Base-by-base conservation (phyloP, 64 coral and sea anemone species). In the Actinia equina region DNA sequence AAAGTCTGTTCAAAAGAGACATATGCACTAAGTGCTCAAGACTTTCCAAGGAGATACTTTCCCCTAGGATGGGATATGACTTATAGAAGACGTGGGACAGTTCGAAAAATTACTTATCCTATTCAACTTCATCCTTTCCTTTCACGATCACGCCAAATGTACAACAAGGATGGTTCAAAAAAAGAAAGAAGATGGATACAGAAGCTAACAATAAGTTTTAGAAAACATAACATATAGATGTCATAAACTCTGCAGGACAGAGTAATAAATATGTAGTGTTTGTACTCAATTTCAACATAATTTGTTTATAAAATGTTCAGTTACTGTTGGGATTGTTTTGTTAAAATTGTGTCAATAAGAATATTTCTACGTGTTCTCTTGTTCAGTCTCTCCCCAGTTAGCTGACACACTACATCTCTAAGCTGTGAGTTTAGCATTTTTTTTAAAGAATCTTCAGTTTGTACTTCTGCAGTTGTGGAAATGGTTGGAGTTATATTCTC, bases 171-270 rank as follows among this genome's bases (percentile, higher is more conserved):
- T 12, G 25, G 25, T 10, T 71, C 67, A 27, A 71, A 71, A 3
- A 71, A 37, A 71, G 67, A 71, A 71, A 71, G 23, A 71, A 71
- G 67, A 0, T 71, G 67, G 67, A 71, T 71, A 71, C 67, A 71
- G 67, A 71, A 71, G 67, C 67, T 37, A 37, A 71, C 67, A 23
- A 70, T 65, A 3, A 65, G 4, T 71, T 2, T 71, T 71, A 71
- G 67, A 30, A 71, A 71, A 71, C 67, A 22, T 65, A 65, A 37
- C 30, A 37, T 37, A 37, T 37, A 37, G 30, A 37, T 37, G 30
- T 37, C 1, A 37, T 37, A 37, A 63, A 63, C 14, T 54, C n/a
- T 20, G n/a, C n/a, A 7, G 10, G 10, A 70, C 19, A 70, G n/a
- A 70, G 64, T 62, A 2, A 62, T 62, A 62, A 62, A 62, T 62